These are phyloP conservation scores for Macaca mulatta DNA, from an alignment of 2,113 vertebrate genomes.

Conservation along the genomic window DNA sequence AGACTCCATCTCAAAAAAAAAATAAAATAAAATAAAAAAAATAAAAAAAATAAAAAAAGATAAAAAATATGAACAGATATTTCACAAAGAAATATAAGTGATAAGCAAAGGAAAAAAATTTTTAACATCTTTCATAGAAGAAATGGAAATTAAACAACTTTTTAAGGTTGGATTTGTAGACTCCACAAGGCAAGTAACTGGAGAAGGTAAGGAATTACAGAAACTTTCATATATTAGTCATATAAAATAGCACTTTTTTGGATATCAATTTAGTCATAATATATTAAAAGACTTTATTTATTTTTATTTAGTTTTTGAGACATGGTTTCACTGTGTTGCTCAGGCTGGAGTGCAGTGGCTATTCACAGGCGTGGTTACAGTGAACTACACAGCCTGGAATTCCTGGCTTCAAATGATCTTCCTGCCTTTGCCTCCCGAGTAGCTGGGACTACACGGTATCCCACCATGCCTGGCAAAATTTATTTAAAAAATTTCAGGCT, in stretches of 20 bases:
- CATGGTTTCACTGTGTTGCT: neutral
- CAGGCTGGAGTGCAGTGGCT: neutral
- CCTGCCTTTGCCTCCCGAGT: neutral
- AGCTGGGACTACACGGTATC: neutral
- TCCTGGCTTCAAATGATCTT: neutral
- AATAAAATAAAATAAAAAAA: too few relatives aligned
- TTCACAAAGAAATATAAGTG: constrained; percentile 32
- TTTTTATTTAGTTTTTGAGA: neutral
- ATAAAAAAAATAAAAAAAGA: neutral
- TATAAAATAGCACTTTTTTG: neutral
- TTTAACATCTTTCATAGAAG: constrained; percentile 43
- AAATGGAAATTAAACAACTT: neutral
- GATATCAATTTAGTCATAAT: constrained; percentile 17
- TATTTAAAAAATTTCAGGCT: neutral
- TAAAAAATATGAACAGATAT: constrained; percentile 22
- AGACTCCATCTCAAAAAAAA: too few relatives aligned
- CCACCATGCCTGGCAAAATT: neutral
- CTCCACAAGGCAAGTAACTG: neutral
- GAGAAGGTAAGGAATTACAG: neutral
- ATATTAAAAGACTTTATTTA: neutral
- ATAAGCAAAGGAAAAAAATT: constrained; percentile 39
- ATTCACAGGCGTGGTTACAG: neutral
- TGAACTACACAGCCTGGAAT: neutral
- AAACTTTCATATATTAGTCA: neutral
- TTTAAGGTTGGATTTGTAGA: neutral